These are phyloP conservation scores for Atherinosoma microstoma DNA, from an alignment of 2,797 vertebrate genomes.

Conservation along the genomic window DNA sequence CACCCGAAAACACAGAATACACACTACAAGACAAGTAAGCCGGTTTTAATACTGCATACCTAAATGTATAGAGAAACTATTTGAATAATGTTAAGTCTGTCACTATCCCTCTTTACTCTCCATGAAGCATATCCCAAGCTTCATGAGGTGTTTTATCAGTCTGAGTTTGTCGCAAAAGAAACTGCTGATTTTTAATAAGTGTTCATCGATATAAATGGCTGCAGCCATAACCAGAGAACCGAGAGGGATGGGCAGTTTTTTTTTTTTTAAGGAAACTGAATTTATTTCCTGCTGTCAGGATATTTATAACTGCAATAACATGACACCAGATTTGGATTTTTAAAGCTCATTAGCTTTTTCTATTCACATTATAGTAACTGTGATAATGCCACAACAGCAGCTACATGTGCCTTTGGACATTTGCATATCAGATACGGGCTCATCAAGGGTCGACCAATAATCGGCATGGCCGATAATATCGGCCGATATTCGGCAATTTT, in stretches of 20 bases:
- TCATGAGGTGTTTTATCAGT: slow-evolving; percentile 9
- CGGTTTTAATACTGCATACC: background rate
- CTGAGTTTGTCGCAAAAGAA: slow-evolving; percentile 13
- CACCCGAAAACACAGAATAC: slow-evolving; percentile 96
- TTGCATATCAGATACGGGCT: slow-evolving; percentile 38
- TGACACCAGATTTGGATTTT: slow-evolving; percentile 17
- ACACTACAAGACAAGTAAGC: slow-evolving; percentile 95
- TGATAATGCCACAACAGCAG: slow-evolving; percentile 49
- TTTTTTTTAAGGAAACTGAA: slow-evolving; percentile 31
- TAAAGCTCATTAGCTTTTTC: slow-evolving; percentile 25
- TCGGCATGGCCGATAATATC: no score
- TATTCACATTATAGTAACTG: slow-evolving; percentile 52
- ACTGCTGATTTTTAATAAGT: slow-evolving; percentile 33
- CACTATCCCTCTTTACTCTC: background rate
- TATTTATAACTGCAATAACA: slow-evolving; percentile 32
- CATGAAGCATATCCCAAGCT: slow-evolving; percentile 20
- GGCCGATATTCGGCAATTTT: no score
- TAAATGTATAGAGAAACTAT: slow-evolving; percentile 21
- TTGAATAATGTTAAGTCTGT: slow-evolving; percentile 29
- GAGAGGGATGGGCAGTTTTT: slow-evolving; percentile 16
- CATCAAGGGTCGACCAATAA: no score
- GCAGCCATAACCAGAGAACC: slow-evolving; percentile 17
- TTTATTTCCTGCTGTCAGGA: slow-evolving; percentile 41
- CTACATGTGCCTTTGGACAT: slow-evolving; percentile 32
- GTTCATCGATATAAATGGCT: slow-evolving; percentile 38